Evolutionary conservation across 2,797 vertebrate species (phyloP), one percentile per base, ranked within the genome.

Genomic region (Tokudaia tokunoshimensis): DNA sequence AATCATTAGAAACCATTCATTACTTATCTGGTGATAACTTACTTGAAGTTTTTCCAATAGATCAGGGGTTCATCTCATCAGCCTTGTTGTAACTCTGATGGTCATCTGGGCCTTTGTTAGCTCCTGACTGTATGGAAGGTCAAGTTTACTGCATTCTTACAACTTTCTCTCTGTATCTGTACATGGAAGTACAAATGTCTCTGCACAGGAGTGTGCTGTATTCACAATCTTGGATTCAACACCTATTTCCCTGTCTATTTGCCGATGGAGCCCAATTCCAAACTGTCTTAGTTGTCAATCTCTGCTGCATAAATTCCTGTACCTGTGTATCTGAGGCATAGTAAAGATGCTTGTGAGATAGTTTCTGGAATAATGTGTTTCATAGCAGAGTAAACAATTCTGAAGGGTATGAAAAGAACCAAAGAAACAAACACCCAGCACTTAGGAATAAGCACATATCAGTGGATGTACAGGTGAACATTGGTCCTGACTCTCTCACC

Each of bases 261-360:
- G 22, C 13, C 9, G 31, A 14, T 9, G 14, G 12, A 15, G 10
- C 11, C 52, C 6, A 44, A 61, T 31, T 57, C n/a, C 37, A n/a
- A 9, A 6, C 4, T 61, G 6, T 5, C 15, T 17, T 12, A 50
- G 63, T 6, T 12, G 4, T 72, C 50, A 47, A 0, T 15, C 14
- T 57, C 59, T n/a, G 6, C 47, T n/a, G 6, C 6, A 1, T 34
- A 12, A n/a, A 52, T 12, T 47, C 20, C 12, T 29, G 17, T 31
- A 3, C 6, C 13, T 50, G 5, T n/a, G 20, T 29, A 17, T 47
- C 10, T 34, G 4, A 20, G 8, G 19, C 0, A 15, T 2, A 17
- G 13, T 19, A 10, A 52, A 31, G 24, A 4, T 74, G 1, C 2
- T 14, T 10, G 29, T 9, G 13, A n/a, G 11, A 29, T 29, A 34